phyloP scores from a whole-genome alignment of 2,797 vertebrate genomes.

The Galagoides demidoff region DNA sequence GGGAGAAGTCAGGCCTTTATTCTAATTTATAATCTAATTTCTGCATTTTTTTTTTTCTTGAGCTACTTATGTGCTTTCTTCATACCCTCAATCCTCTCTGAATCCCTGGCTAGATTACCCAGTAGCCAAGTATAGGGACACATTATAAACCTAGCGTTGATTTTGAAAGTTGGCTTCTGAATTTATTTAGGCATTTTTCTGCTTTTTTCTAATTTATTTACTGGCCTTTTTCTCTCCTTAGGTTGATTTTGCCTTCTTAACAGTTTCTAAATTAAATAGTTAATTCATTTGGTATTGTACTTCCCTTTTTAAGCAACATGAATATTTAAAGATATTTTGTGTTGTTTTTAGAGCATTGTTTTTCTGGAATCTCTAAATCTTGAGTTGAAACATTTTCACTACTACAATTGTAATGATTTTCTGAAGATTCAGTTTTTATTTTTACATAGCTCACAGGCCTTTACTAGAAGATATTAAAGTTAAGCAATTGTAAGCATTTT shows the following conservation, averaged over 20 bases:
- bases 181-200: neutral
- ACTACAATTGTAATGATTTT: neutral
- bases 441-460: neutral
- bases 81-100: fast-evolving
- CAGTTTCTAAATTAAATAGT: neutral
- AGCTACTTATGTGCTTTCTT: neutral
- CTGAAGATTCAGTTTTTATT: neutral
- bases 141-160: neutral
- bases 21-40: neutral
- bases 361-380: neutral
- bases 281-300: neutral
- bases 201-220: neutral
- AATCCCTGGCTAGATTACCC: neutral
- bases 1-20: neutral
- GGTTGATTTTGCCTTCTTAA: neutral
- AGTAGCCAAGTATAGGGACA: neutral
- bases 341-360: neutral
- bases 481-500: neutral
- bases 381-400: neutral
- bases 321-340: neutral
- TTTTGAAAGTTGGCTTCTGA: neutral
- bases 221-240: neutral
- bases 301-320: neutral
- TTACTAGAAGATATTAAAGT: neutral
- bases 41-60: neutral